These are phyloP conservation scores for Acanthosepion esculentum DNA, from an alignment of 2,888 invertebrate species.

Conservation along the genomic window DNA sequence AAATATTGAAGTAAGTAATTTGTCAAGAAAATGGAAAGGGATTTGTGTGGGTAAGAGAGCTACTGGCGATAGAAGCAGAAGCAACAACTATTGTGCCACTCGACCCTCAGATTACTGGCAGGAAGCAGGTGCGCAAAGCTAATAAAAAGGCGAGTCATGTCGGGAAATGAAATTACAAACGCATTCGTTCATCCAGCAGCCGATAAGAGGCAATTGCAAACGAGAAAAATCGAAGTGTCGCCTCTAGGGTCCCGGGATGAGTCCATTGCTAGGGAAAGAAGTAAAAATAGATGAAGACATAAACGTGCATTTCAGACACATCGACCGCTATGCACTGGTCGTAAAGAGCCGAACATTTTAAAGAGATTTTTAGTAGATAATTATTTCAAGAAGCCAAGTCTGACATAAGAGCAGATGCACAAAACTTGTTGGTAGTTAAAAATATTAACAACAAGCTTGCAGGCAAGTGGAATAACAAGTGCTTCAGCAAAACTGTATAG, in stretches of 20 bases:
- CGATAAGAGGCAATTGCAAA: not conserved
- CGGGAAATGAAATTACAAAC: not conserved
- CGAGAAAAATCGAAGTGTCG: not conserved
- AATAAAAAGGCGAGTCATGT: not conserved
- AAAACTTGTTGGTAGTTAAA: too few relatives aligned
- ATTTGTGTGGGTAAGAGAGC: not conserved
- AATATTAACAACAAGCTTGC: too few relatives aligned
- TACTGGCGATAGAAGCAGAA: not conserved
- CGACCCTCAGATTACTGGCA: not conserved
- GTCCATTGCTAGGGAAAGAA: not conserved
- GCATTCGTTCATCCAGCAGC: not conserved
- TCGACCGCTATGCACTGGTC: not conserved
- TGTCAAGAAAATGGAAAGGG: not conserved
- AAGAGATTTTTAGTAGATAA: too few relatives aligned
- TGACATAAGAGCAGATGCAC: too few relatives aligned
- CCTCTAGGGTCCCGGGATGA: too few relatives aligned
- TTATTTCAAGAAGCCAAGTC: too few relatives aligned
- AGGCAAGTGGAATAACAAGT: too few relatives aligned
- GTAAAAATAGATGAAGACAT: not conserved
- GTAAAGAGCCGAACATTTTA: too few relatives aligned
- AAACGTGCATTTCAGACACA: not conserved
- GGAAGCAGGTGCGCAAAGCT: not conserved
- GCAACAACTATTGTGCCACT: not conserved
- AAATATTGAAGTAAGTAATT: conserved; percentile 33
- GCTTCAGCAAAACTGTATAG: too few relatives aligned